Percentiles rank a stretch among this genome's conserved stretches.
Evolutionary conservation across 2,888 invertebrate genomes (phyloP).

Genomic region (Piscicola geometra): DNA sequence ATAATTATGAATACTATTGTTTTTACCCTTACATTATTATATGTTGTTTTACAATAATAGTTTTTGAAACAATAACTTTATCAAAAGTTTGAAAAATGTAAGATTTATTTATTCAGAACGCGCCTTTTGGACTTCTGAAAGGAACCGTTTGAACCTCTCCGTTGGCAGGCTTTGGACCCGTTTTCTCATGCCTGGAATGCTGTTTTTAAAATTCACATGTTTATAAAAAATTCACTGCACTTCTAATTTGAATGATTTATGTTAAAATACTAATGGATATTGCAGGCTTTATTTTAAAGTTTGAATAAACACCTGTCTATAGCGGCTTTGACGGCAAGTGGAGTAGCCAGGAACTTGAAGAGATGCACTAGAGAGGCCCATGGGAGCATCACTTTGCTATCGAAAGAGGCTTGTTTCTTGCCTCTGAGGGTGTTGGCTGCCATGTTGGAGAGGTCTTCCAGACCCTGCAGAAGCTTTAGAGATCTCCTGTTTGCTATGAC

Average conservation of each 20-base stretch:
- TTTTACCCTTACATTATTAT: background rate
- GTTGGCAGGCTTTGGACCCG: no score
- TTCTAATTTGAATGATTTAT: no score
- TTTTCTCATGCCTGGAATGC: no score
- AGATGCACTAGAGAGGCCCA: slow-evolving; percentile 10
- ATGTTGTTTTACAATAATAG: no score
- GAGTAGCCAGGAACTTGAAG: slow-evolving; percentile 23
- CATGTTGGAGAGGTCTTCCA: background rate
- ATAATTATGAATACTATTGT: background rate
- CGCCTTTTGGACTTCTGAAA: no score
- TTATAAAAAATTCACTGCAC: no score
- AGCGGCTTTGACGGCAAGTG: background rate
- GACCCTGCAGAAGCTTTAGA: background rate
- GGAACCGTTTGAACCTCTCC: no score
- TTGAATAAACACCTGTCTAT: slow-evolving; percentile 6
- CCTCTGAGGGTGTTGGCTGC: background rate
- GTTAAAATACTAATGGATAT: no score
- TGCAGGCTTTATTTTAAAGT: no score
- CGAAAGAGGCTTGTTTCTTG: background rate
- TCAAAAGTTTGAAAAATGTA: background rate
- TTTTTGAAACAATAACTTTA: background rate
- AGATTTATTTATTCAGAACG: background rate
- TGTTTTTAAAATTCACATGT: no score
- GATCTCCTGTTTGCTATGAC: background rate
- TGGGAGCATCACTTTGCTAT: background rate